Conservation (phyloP, 2,888 invertebrate genomes). For the Eubasilissa splendida region DNA sequence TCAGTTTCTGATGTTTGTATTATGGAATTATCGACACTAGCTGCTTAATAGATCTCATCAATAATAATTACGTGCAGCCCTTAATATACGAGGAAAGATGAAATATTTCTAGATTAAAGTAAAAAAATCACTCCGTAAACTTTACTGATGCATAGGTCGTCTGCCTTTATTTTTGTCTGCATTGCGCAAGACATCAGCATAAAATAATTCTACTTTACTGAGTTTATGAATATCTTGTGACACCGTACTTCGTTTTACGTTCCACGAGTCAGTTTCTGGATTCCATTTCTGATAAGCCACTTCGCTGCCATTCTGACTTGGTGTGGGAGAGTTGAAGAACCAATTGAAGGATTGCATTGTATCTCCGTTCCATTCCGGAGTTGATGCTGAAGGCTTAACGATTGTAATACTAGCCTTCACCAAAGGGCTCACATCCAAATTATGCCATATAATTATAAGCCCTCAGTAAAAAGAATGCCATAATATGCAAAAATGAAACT, state of each 20-base stretch:
- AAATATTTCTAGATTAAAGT: too few species aligned
- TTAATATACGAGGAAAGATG: too few species aligned
- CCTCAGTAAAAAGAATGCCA: too few species aligned
- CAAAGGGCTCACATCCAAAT: too few species aligned
- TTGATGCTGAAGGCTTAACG: slow-evolving; percentile 60
- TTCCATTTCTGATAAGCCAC: too few species aligned
- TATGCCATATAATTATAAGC: too few species aligned
- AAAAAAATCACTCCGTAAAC: too few species aligned
- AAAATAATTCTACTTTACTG: slow-evolving; percentile 86
- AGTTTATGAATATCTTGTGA: slow-evolving; percentile 88
- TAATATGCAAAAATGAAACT: too few species aligned
- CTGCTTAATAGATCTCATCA: background rate
- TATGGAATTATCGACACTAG: background rate
- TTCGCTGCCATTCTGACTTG: slow-evolving; percentile 58
- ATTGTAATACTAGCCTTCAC: too few species aligned
- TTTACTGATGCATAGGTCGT: slow-evolving; percentile 69
- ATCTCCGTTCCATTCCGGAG: slow-evolving; percentile 79
- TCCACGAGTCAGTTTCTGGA: too few species aligned
- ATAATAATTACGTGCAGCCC: background rate
- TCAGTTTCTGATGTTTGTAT: background rate
- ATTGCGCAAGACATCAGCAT: slow-evolving; percentile 87
- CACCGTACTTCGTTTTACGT: slow-evolving; percentile 76
- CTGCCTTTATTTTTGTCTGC: slow-evolving; percentile 73
- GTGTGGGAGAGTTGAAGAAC: slow-evolving; percentile 72
- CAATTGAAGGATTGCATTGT: slow-evolving; percentile 81